A percentile compares a stretch with the other conserved stretches of the same genome.
Evolutionary conservation across 1,140 invertebrate genomes (phyloP).

Genomic region (Semibalanus balanoides): DNA sequence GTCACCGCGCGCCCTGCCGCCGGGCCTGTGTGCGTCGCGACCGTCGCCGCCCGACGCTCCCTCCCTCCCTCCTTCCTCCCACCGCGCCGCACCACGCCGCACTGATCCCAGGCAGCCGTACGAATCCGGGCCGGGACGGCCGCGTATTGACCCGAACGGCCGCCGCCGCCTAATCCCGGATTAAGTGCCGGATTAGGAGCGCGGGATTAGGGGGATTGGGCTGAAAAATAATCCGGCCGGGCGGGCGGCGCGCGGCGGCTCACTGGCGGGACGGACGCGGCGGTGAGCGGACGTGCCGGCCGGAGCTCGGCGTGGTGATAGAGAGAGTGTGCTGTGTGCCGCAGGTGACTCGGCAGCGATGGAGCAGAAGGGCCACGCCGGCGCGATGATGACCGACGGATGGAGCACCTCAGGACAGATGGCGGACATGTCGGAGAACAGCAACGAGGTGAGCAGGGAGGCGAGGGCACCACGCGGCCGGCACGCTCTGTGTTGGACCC

Average conservation of each 20-base stretch:
- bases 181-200: not conserved
- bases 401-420: not conserved
- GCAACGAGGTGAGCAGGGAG: not conserved
- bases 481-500: no score
- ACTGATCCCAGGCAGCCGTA: not conserved
- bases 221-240: not conserved
- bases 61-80: no score
- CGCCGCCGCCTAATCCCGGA: not conserved
- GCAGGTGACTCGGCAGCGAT: not conserved
- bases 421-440: not conserved
- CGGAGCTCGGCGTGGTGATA: not conserved
- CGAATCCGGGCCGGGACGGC: not conserved
- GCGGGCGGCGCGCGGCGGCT: not conserved
- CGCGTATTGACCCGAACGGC: not conserved
- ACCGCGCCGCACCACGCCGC: no score
- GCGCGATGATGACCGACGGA: not conserved
- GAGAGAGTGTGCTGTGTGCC: no score
- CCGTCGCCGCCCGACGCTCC: not conserved
- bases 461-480: no score
- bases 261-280: not conserved
- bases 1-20: not conserved
- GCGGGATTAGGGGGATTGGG: not conserved
- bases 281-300: not conserved
- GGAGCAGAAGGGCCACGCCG: not conserved
- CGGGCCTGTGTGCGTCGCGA: not conserved